phyloP scores from a whole-genome alignment of 2,113 vertebrate genomes.

The Chascanopsetta lugubris region DNA sequence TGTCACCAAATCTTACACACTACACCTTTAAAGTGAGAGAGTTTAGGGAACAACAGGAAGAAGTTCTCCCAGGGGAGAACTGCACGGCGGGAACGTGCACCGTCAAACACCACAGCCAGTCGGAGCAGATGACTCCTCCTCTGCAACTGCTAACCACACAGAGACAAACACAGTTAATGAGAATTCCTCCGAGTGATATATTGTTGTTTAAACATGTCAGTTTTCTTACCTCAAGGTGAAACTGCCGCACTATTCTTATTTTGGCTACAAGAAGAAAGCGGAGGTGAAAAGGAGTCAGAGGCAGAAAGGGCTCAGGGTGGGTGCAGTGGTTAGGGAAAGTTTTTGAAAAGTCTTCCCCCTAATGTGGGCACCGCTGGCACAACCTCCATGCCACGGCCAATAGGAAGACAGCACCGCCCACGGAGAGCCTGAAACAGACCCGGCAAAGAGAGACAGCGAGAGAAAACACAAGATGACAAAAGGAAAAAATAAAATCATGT shows the following conservation, averaged over 20 bases:
- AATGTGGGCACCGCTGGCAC: conserved; percentile 61
- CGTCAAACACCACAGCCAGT: conserved; percentile 56
- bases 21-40: conserved; percentile 73
- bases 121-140: conserved; percentile 47
- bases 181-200: conserved; percentile 49
- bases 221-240: conserved; percentile 44
- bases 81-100: conserved; percentile 50
- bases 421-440: conserved; percentile 53
- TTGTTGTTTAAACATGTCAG: conserved; percentile 56
- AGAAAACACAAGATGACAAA: conserved; percentile 44
- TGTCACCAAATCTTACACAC: conserved; percentile 77
- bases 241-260: conserved; percentile 27
- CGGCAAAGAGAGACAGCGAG: conserved; percentile 43
- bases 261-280: conserved; percentile 37
- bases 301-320: conserved; percentile 49
- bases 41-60: conserved; percentile 47
- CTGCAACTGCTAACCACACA: conserved; percentile 45
- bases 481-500: conserved; percentile 71
- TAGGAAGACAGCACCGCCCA: conserved; percentile 48
- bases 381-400: conserved; percentile 28
- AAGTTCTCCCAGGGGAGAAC: conserved; percentile 53
- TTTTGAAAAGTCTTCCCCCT: conserved; percentile 25
- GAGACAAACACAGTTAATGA: conserved; percentile 51
- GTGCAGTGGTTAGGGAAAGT: conserved; percentile 50
- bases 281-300: conserved; percentile 41